Conservation (phyloP, 2,888 invertebrate genomes). For the Melanargia galathea region DNA sequence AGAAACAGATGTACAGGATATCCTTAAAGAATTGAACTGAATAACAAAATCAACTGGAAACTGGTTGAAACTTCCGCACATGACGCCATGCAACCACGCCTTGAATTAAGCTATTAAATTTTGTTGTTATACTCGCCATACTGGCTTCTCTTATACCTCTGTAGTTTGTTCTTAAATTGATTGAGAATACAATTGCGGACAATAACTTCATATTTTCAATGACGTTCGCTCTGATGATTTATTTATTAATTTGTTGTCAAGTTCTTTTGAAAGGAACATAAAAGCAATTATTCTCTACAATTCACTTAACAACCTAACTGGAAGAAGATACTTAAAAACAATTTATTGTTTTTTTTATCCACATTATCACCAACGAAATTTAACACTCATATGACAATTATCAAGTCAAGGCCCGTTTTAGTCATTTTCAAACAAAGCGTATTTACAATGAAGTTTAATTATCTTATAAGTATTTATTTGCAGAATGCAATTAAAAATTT, state of each 20-base stretch:
- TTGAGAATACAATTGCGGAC: not conserved
- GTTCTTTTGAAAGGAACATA: not conserved
- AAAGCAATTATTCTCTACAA: not conserved
- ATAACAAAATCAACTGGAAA: constrained; percentile 22
- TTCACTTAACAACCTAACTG: not conserved
- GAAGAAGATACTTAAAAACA: not conserved
- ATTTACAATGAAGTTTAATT: constrained; percentile 39
- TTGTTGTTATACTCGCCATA: constrained; percentile 7
- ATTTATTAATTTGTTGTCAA: not conserved
- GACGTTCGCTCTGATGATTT: not conserved
- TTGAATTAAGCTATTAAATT: constrained; percentile 27
- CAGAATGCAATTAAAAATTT: constrained; percentile 26
- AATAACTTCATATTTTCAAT: not conserved
- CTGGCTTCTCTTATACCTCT: not conserved
- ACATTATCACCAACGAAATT: constrained; percentile 23
- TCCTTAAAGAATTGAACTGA: constrained; percentile 8
- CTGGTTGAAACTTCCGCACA: constrained; percentile 25
- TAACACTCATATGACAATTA: constrained; percentile 44
- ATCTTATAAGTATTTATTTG: constrained; percentile 37
- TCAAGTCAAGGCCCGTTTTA: constrained; percentile 44
- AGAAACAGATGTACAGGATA: constrained; percentile 8
- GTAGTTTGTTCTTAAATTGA: not conserved
- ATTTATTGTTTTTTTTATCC: constrained; percentile 13
- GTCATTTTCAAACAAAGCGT: constrained; percentile 36
- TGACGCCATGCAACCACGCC: constrained; percentile 26